These are phyloP conservation scores for Muscicapa adusta DNA, from an alignment of 2,113 vertebrate species.

Conservation along the genomic window DNA sequence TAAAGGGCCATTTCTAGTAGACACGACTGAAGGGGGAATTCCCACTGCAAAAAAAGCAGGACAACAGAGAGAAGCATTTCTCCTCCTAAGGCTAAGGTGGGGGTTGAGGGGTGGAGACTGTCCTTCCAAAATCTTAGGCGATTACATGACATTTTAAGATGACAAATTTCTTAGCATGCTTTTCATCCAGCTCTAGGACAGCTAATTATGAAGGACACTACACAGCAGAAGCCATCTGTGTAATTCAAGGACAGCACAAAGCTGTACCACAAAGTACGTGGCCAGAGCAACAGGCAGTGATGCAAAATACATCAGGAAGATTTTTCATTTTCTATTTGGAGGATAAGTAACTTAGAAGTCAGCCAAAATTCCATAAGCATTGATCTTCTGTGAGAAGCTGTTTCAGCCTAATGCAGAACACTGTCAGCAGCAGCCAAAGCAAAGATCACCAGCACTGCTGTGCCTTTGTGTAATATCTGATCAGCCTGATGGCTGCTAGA, in stretches of 20 bases:
- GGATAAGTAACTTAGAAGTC: neutral
- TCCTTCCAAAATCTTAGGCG: neutral
- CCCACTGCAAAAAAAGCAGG: neutral
- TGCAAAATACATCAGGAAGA: neutral
- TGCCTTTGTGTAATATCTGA: neutral
- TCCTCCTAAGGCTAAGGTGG: neutral
- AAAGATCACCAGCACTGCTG: neutral
- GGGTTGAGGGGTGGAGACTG: neutral
- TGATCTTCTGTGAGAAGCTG: neutral
- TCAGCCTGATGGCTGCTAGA: neutral
- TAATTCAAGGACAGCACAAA: neutral
- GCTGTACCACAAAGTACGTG: neutral
- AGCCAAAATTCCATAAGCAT: neutral
- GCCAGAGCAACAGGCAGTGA: neutral
- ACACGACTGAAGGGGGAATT: neutral
- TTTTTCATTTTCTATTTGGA: neutral
- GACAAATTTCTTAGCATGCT: neutral
- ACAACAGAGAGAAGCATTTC: neutral
- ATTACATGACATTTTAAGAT: neutral
- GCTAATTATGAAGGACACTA: neutral
- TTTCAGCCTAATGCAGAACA: neutral
- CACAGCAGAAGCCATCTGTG: neutral
- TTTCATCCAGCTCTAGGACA: neutral
- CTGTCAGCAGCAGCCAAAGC: neutral
- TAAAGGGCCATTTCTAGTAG: neutral